Base-by-base conservation (phyloP, 2,797 vertebrate genomes). In the Sorex maritimensis region DNA sequence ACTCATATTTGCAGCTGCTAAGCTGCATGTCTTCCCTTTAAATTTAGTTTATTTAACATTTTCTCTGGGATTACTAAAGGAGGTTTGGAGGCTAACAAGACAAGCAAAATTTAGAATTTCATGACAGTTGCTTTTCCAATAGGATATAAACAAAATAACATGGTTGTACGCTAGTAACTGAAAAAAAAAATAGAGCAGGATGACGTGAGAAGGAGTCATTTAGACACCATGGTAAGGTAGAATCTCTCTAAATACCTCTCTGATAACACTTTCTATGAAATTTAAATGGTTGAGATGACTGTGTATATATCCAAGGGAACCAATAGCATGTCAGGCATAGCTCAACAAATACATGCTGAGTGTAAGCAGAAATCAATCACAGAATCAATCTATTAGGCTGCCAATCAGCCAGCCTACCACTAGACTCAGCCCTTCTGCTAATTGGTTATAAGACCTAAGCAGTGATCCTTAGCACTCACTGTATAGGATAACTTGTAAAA, bases 41-140 rank as follows among this genome's bases (percentile, higher is more conserved):
- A 81, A 83, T 49, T 44, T 68, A 74, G 10, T 82, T 52, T 46
- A 72, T 38, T 73, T 72, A 94, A 49, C 28, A 93, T 23, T 46
- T 41, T 73, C 23, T 77, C 23, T 17, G 26, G 34, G 11, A 28
- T 79, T 63, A 67, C 46, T n/a, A 92, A 1, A 63, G 23, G 9
- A 86, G 44, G 3, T 74, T 79, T 71, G 19, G 38, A 80, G 17
- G 44, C 73, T 28, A 86, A 69, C 5, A 30, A 23, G 63, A 85
- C 2, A 58, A 77, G 34, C 13, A 19, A 58, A 73, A 5, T 15
- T 46, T 81, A 8, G 49, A 4, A 5, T 77, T 65, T 92, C 23
- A 38, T 77, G 19, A 72, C 2, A 26, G 0, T 30, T 86, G 17
- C 24, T 58, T 34, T 44, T 71, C 14, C 83, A 58, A 68, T 1